Evolutionary conservation across 2,888 invertebrate species (phyloP).

Genomic region (Scaptomyza tumidula): DNA sequence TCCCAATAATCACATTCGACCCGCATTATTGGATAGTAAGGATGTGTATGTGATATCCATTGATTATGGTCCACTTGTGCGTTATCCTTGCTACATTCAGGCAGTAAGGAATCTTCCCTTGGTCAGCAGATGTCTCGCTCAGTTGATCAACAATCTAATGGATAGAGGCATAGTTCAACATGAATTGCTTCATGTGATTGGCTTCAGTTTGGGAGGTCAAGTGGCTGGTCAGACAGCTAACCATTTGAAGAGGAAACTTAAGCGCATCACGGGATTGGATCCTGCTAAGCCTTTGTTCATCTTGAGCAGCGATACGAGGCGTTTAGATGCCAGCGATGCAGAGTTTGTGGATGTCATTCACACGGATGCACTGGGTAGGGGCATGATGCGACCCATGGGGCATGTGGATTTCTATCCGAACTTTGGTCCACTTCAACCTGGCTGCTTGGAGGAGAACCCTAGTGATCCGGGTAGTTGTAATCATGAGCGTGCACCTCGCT

Average conservation of each 20-base stretch:
- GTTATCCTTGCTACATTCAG: conserved; percentile 87
- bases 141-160: conserved; percentile 86
- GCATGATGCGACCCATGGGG: conserved; percentile 85
- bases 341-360: conserved; percentile 88
- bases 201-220: conserved; percentile 88
- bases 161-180: conserved; percentile 83
- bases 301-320: conserved; percentile 84
- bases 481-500: conserved; percentile 87
- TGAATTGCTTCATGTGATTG: conserved; percentile 86
- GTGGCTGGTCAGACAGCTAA: conserved; percentile 86
- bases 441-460: conserved; percentile 84
- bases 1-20: conserved; percentile 87
- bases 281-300: conserved; percentile 88
- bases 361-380: conserved; percentile 87
- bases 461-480: conserved; percentile 86
- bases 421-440: conserved; percentile 87
- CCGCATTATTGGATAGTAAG: conserved; percentile 86
- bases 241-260: conserved; percentile 85
- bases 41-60: conserved; percentile 87
- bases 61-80: conserved; percentile 87
- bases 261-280: conserved; percentile 87
- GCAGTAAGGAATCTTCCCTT: conserved; percentile 87
- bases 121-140: conserved; percentile 87
- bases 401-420: conserved; percentile 87
- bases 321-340: conserved; percentile 86